These are phyloP conservation scores for Drosophila emarginata DNA, from an alignment of 2,888 invertebrate genomes.

Conservation along the genomic window DNA sequence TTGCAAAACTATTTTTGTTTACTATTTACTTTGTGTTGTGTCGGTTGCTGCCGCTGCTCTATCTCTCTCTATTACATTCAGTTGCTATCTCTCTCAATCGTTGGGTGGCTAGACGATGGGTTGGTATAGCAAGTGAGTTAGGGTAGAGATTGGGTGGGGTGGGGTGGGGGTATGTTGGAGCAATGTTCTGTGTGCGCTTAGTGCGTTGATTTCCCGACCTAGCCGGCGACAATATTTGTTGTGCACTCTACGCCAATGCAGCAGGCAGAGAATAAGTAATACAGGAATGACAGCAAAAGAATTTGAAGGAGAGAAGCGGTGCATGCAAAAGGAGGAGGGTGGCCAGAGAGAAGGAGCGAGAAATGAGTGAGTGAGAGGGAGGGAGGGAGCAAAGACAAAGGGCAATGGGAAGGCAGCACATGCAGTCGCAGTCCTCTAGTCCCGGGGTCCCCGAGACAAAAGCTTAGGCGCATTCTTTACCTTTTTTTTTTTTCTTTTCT, in stretches of 20 bases:
- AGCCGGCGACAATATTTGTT: slow-evolving; percentile 79
- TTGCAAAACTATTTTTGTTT: slow-evolving; percentile 74
- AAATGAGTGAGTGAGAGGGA: slow-evolving; percentile 33
- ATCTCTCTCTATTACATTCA: not conserved
- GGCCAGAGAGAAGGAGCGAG: not conserved
- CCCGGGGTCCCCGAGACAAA: slow-evolving; percentile 34
- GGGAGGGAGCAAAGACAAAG: slow-evolving; percentile 54
- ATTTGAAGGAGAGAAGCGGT: not conserved
- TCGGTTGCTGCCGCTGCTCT: slow-evolving; percentile 29
- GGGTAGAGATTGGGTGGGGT: not conserved
- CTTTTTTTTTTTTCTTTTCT: slow-evolving; percentile 24
- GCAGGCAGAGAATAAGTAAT: slow-evolving; percentile 33
- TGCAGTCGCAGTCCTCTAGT: slow-evolving; percentile 30
- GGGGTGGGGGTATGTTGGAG: slow-evolving; percentile 5
- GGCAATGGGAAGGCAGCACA: slow-evolving; percentile 60
- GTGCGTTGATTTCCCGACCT: slow-evolving; percentile 79
- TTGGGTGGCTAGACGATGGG: slow-evolving; percentile 21
- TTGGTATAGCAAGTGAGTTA: not conserved
- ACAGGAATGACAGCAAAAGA: slow-evolving; percentile 2
- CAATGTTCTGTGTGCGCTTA: slow-evolving; percentile 37
- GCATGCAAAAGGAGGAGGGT: not conserved
- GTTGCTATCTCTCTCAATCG: not conserved
- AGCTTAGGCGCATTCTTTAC: slow-evolving; percentile 52
- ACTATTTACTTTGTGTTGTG: slow-evolving; percentile 68
- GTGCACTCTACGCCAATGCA: slow-evolving; percentile 65